Evolutionary conservation across 2,113 vertebrate genomes (phyloP).

Genomic region (Syrrhaptes paradoxus): DNA sequence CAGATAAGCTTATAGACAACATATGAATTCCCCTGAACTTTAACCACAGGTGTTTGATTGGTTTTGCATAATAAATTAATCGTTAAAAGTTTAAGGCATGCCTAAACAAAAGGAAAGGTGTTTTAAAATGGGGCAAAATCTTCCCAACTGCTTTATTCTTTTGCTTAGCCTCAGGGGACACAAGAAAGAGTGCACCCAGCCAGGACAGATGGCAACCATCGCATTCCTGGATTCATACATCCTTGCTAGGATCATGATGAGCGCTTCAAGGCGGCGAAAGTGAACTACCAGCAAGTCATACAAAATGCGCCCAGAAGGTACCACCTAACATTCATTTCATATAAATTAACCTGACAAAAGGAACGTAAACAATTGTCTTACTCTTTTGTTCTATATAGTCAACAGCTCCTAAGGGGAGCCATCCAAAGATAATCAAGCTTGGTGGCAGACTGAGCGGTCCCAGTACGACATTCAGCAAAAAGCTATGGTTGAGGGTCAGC

Average conservation of each 20-base stretch:
- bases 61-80: neutral
- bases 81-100: neutral
- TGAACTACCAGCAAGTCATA: neutral
- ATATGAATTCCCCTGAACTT: neutral
- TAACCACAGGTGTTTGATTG: neutral
- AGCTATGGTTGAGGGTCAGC: neutral
- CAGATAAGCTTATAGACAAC: neutral
- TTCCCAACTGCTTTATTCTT: neutral
- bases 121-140: neutral
- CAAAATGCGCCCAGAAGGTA: neutral
- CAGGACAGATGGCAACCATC: conserved; percentile 14
- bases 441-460: neutral
- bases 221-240: neutral
- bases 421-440: neutral
- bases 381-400: neutral
- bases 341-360: conserved; percentile 3
- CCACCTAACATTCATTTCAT: neutral
- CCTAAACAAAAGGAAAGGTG: neutral
- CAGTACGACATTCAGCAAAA: neutral
- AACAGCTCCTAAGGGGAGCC: neutral
- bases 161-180: neutral
- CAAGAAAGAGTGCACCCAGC: neutral
- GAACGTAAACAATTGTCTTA: neutral
- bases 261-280: neutral
- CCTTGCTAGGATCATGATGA: neutral